A percentile compares a stretch with the other conserved stretches of the same genome.
phyloP scores from a whole-genome alignment of 1,140 invertebrate species.

The Trichomalopsis sarcophagae region DNA sequence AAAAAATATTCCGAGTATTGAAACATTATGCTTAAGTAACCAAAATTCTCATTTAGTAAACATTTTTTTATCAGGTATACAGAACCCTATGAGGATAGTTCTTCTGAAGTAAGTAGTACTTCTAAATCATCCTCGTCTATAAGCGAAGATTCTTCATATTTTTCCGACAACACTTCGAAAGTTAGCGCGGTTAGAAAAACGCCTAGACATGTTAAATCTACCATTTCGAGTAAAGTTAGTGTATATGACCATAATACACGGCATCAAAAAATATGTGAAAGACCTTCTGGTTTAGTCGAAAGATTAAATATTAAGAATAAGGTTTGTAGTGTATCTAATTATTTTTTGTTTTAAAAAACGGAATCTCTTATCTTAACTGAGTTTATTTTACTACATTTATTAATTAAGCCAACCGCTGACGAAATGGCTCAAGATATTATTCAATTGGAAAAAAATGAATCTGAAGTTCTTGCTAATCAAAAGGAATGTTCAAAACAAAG shows the following conservation, averaged over 20 bases:
- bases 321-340: slow-evolving; percentile 55
- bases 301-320: slow-evolving; percentile 62
- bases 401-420: slow-evolving; percentile 65
- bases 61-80: slow-evolving; percentile 54
- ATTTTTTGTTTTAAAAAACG: neutral
- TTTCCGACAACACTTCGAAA: slow-evolving; percentile 61
- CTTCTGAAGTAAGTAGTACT: slow-evolving; percentile 57
- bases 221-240: slow-evolving; percentile 60
- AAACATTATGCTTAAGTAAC: slow-evolving; percentile 47
- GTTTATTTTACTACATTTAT: slow-evolving; percentile 26
- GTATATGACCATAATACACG: slow-evolving; percentile 66
- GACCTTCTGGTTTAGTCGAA: slow-evolving; percentile 66
- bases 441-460: slow-evolving; percentile 55
- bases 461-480: slow-evolving; percentile 55
- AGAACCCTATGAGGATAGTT: slow-evolving; percentile 65
- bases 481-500: slow-evolving; percentile 65
- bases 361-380: neutral
- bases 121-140: slow-evolving; percentile 60
- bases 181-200: slow-evolving; percentile 50
- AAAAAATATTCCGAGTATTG: slow-evolving; percentile 2
- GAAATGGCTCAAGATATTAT: slow-evolving; percentile 63
- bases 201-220: slow-evolving; percentile 54
- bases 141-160: slow-evolving; percentile 71
- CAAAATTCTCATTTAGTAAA: neutral
- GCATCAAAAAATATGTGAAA: slow-evolving; percentile 62